A percentile compares a stretch with the other conserved stretches of the same genome.
These are phyloP conservation scores for Trachythela sp. DNA, from an alignment of 64 coral and sea anemone genomes.

Conservation along the genomic window DNA sequence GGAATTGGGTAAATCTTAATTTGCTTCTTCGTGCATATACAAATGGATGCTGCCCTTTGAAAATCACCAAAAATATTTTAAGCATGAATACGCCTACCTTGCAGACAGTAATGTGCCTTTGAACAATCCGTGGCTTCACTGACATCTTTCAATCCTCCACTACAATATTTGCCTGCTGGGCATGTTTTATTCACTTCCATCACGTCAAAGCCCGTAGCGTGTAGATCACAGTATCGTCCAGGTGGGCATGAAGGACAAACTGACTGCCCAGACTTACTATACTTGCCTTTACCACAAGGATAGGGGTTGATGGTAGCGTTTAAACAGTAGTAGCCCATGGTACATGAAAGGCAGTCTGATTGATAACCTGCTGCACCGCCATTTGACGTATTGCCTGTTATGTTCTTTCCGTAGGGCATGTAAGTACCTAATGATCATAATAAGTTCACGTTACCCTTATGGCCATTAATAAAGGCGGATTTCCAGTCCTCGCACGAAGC, in stretches of 20 bases:
- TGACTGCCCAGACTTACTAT: slow-evolving; percentile 83
- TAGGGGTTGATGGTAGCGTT: slow-evolving; percentile 74
- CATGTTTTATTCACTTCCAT: slow-evolving; percentile 88
- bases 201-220: slow-evolving; percentile 59
- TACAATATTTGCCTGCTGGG: slow-evolving; percentile 83
- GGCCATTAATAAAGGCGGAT: too few species aligned
- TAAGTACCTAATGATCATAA: slow-evolving; percentile 66
- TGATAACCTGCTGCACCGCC: slow-evolving; percentile 69
- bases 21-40: too few species aligned
- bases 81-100: slow-evolving; percentile 47
- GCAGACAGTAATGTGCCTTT: slow-evolving; percentile 80
- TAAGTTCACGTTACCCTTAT: neutral
- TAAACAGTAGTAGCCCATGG: slow-evolving; percentile 73
- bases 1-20: too few species aligned
- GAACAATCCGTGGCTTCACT: slow-evolving; percentile 65
- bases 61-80: too few species aligned
- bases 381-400: slow-evolving; percentile 28
- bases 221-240: slow-evolving; percentile 71
- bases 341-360: slow-evolving; percentile 60
- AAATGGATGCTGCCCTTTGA: too few species aligned
- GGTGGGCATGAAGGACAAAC: slow-evolving; percentile 75
- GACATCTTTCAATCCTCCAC: slow-evolving; percentile 63
- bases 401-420: slow-evolving; percentile 80
- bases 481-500: too few species aligned
- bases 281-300: slow-evolving; percentile 81